A percentile compares a stretch with the other conserved stretches of the same genome.
These are phyloP conservation scores for Mythimna vitellina DNA, from an alignment of 2,888 invertebrate genomes.

Conservation along the genomic window DNA sequence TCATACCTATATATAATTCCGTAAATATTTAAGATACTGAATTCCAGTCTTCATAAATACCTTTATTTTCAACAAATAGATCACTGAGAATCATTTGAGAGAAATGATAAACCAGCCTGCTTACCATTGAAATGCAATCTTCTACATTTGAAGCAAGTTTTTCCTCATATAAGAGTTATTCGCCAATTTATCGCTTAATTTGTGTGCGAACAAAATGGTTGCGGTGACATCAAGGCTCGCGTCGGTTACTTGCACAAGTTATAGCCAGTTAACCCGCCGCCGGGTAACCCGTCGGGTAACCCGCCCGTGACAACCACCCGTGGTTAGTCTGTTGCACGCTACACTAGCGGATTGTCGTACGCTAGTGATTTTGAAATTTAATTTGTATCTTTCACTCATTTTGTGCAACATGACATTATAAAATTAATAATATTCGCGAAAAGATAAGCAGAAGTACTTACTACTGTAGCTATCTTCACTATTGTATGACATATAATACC, in stretches of 20 bases:
- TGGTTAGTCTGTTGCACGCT: constrained; percentile 42
- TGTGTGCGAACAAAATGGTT: constrained; percentile 25
- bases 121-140: not conserved
- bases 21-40: not conserved
- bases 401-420: no score
- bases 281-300: constrained; percentile 32
- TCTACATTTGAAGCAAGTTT: not conserved
- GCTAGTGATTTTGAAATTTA: not conserved
- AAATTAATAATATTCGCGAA: no score
- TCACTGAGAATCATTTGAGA: not conserved
- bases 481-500: no score
- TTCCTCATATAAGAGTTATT: not conserved
- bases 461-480: no score
- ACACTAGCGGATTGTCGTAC: not conserved
- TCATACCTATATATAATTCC: not conserved
- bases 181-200: constrained; percentile 10
- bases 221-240: constrained; percentile 26
- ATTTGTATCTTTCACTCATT: not conserved
- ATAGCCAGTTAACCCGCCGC: constrained; percentile 32
- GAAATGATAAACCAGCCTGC: no score
- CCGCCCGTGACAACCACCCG: constrained; percentile 42
- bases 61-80: not conserved
- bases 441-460: no score
- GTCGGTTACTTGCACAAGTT: constrained; percentile 41
- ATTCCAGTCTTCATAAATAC: not conserved